phyloP scores from a whole-genome alignment of 2,113 vertebrate species.

The Clupea harengus region DNA sequence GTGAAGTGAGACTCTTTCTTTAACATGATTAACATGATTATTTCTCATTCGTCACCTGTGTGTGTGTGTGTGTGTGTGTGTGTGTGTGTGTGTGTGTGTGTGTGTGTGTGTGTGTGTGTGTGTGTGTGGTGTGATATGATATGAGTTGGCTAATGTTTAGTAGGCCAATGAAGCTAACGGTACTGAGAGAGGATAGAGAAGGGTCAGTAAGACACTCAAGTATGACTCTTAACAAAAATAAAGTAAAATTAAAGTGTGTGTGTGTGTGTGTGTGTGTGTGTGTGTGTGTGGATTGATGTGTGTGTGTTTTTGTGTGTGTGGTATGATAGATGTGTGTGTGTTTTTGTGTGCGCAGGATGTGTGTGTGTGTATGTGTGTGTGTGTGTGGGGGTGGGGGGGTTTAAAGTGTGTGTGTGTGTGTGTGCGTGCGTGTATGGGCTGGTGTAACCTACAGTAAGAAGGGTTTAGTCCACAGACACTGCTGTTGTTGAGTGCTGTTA shows the following conservation, averaged over 20 bases:
- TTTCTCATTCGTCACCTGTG: too few relatives aligned
- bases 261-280: not conserved
- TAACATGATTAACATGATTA: too few relatives aligned
- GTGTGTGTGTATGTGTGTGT: not conserved
- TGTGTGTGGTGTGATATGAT: too few relatives aligned
- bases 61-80: too few relatives aligned
- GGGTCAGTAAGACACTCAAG: too few relatives aligned
- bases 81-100: too few relatives aligned
- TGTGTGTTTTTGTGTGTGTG: not conserved
- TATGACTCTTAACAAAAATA: not conserved
- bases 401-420: not conserved
- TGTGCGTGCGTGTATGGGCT: not conserved
- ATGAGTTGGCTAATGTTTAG: too few relatives aligned
- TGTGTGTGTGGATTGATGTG: not conserved
- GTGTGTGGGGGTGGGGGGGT: not conserved
- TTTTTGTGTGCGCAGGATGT: not conserved
- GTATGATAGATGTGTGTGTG: not conserved
- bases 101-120: too few relatives aligned
- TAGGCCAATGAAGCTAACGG: too few relatives aligned
- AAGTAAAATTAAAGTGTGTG: not conserved
- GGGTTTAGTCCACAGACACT: not conserved
- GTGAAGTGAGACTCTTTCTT: too few relatives aligned
- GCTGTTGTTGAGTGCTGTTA: slow-evolving; percentile 2
- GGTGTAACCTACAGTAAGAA: too few relatives aligned
- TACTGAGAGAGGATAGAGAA: too few relatives aligned